A percentile compares a stretch with the other conserved stretches of the same genome.
phyloP scores from a whole-genome alignment of 2,113 vertebrate species.

The Dromiciops gliroides region DNA sequence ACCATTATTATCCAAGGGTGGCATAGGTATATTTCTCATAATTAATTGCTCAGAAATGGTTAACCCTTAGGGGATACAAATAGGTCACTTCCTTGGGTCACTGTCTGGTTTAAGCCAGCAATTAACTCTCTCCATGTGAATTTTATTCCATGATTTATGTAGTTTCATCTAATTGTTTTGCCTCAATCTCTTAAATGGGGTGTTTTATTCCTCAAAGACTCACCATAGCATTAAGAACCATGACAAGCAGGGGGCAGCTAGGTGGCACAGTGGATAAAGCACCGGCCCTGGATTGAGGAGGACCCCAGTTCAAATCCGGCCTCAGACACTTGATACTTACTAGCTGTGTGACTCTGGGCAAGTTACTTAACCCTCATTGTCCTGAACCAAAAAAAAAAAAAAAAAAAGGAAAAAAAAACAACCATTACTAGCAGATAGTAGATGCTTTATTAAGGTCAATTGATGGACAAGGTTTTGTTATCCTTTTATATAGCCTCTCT shows the following conservation, averaged over 20 bases:
- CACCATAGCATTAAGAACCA: not conserved
- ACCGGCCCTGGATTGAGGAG: too few relatives aligned
- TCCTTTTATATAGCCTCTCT: not conserved
- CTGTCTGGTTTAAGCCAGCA: not conserved
- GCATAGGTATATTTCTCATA: not conserved
- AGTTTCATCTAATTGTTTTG: not conserved
- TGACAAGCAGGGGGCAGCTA: too few relatives aligned
- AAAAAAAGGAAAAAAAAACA: too few relatives aligned
- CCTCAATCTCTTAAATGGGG: not conserved
- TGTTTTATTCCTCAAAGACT: not conserved
- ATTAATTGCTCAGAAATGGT: not conserved
- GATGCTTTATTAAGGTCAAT: not conserved
- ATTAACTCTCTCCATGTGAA: not conserved
- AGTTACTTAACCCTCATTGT: too few relatives aligned
- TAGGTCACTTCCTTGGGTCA: not conserved
- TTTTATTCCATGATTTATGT: not conserved
- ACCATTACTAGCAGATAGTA: not conserved
- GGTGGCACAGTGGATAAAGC: too few relatives aligned
- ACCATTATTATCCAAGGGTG: not conserved
- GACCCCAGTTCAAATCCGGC: too few relatives aligned
- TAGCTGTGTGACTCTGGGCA: too few relatives aligned
- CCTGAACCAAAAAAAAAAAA: too few relatives aligned
- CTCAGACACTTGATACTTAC: too few relatives aligned
- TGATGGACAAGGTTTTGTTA: not conserved
- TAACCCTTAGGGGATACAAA: not conserved